These are phyloP conservation scores for Philereme transversata DNA, from an alignment of 2,888 invertebrate genomes.

Conservation along the genomic window DNA sequence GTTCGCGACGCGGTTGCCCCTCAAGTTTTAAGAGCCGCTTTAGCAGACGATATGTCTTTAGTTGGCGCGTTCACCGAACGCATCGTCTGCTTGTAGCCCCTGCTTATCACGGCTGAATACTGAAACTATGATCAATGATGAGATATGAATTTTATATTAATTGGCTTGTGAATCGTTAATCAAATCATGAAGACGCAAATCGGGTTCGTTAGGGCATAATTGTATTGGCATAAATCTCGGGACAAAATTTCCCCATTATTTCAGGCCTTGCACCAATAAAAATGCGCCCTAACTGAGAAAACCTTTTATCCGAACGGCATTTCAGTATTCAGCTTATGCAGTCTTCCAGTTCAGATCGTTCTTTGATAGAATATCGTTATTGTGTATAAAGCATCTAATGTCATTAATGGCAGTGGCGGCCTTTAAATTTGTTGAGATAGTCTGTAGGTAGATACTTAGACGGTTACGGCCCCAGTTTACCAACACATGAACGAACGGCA, in stretches of 20 bases:
- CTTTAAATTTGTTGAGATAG: slow-evolving; percentile 29
- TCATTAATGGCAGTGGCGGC: slow-evolving; percentile 17
- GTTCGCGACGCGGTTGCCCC: slow-evolving; percentile 67
- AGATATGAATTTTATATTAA: neutral
- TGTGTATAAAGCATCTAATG: slow-evolving; percentile 14
- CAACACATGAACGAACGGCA: no score
- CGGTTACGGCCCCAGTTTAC: neutral
- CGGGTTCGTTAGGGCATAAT: no score
- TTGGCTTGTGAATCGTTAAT: neutral
- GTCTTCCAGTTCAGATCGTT: slow-evolving; percentile 15
- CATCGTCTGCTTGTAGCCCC: slow-evolving; percentile 70
- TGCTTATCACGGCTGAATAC: neutral
- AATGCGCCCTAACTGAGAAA: no score
- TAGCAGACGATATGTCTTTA: slow-evolving; percentile 69
- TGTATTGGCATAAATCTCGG: no score
- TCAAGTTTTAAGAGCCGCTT: slow-evolving; percentile 73
- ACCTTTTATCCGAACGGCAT: neutral
- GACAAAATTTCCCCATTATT: no score
- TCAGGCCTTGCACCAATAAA: no score
- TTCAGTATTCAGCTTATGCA: slow-evolving; percentile 17
- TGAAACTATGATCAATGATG: neutral
- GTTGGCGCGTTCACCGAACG: slow-evolving; percentile 76
- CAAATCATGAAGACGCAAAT: no score
- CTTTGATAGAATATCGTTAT: neutral
- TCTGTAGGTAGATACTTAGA: slow-evolving; percentile 18